phyloP scores from a whole-genome alignment of 2,113 vertebrate genomes.

The Phrynosoma platyrhinos region DNA sequence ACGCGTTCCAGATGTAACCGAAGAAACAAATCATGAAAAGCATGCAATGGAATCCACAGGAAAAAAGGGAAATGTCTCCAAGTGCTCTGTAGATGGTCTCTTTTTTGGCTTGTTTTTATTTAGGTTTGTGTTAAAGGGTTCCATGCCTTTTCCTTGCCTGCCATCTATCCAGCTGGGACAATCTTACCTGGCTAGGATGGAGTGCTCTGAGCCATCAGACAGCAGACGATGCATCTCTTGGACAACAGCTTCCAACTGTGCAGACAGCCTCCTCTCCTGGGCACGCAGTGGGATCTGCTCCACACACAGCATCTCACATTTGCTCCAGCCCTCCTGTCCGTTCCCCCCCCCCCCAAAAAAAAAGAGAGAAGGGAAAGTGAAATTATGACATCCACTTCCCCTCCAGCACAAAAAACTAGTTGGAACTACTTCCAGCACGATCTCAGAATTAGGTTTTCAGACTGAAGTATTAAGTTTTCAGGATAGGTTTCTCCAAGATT shows the following conservation, averaged over 20 bases:
- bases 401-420: background rate
- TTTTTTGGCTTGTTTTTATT: no score
- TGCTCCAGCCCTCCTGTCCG: constrained; percentile 78
- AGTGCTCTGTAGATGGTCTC: no score
- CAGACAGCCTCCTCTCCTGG: constrained; percentile 58
- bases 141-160: background rate
- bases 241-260: constrained; percentile 59
- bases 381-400: background rate
- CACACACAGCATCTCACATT: constrained; percentile 73
- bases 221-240: constrained; percentile 62
- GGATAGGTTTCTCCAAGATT: background rate
- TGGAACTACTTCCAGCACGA: background rate
- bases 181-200: constrained; percentile 67
- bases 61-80: no score
- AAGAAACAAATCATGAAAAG: no score
- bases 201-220: constrained; percentile 57
- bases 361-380: background rate
- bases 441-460: no score
- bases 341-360: background rate
- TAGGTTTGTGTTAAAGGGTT: background rate
- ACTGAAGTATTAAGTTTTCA: no score
- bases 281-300: constrained; percentile 69
- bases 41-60: no score
- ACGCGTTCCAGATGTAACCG: no score
- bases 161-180: background rate